A percentile compares a stretch with the other conserved stretches of the same genome.
Conservation (phyloP, 2,113 vertebrate species). For the Pomatostomus ruficeps region DNA sequence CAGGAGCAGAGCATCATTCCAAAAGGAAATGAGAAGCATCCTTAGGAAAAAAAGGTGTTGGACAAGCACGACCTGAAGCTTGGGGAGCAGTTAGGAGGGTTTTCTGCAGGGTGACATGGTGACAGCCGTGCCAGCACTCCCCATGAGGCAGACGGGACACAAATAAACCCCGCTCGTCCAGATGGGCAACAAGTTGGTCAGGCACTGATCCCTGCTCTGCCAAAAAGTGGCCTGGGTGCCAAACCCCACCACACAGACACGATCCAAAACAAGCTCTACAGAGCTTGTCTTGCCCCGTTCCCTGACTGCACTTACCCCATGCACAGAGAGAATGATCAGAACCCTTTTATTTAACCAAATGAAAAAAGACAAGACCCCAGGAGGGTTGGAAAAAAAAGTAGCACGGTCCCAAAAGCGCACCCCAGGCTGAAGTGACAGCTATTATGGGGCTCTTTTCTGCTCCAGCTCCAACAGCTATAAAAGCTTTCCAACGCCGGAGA, state of each 20-base stretch:
- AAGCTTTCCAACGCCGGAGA: background rate
- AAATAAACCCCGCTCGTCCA: rapidly evolving
- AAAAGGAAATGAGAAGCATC: background rate
- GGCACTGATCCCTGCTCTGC: background rate
- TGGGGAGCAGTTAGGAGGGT: background rate
- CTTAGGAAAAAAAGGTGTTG: background rate
- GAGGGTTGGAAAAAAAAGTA: background rate
- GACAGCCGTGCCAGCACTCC: background rate
- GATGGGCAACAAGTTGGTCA: background rate
- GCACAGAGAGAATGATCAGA: background rate
- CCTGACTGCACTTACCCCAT: rapidly evolving
- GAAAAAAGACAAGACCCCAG: background rate
- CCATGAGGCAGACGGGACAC: rapidly evolving
- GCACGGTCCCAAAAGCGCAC: rapidly evolving
- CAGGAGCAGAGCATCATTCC: background rate
- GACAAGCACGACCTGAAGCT: background rate
- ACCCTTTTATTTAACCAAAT: background rate
- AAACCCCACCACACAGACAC: rapidly evolving
- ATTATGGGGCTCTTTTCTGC: background rate
- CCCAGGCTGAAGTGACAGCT: background rate
- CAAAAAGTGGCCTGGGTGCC: background rate
- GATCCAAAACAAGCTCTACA: background rate
- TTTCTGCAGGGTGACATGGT: background rate
- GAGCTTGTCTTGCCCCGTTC: background rate
- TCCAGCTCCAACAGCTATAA: background rate